These are phyloP conservation scores for Platyscapa corneri DNA, from an alignment of 1,140 invertebrate species.

Conservation along the genomic window DNA sequence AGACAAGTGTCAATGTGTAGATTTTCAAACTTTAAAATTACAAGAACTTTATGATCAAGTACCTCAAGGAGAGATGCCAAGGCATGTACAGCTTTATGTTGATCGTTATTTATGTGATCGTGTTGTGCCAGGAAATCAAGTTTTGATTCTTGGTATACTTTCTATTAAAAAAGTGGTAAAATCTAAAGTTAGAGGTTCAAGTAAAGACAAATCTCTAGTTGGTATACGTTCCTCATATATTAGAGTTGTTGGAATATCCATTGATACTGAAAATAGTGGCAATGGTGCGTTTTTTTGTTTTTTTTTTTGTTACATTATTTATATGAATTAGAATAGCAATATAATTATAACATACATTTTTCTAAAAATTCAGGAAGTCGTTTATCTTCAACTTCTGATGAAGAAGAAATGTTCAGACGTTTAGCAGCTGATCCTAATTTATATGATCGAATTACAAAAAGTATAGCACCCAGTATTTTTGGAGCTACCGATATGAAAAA, in stretches of 20 bases:
- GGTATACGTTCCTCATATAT: conserved; percentile 96
- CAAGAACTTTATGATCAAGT: conserved; percentile 98
- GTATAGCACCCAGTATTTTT: conserved; percentile 98
- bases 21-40: conserved; percentile 93
- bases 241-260: conserved; percentile 92
- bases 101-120: conserved; percentile 96
- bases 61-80: conserved; percentile 98
- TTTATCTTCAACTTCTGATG: conserved; percentile 81
- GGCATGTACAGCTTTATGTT: conserved; percentile 96
- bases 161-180: conserved; percentile 94
- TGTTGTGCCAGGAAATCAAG: conserved; percentile 96
- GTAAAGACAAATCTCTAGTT: conserved; percentile 89
- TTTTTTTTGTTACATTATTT: neutral
- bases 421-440: conserved; percentile 90
- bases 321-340: conserved; percentile 5
- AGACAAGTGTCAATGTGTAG: conserved; percentile 97
- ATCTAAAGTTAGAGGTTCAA: conserved; percentile 77
- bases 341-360: neutral
- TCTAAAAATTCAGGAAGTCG: conserved; percentile 59
- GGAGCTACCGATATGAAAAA: conserved; percentile 97
- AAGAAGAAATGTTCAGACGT: conserved; percentile 93
- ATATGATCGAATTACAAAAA: conserved; percentile 92
- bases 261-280: conserved; percentile 81
- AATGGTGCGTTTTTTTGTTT: conserved; percentile 75
- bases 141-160: conserved; percentile 95